Evolutionary conservation across 2,797 vertebrate species (phyloP).

Genomic region (Ispidina picta): DNA sequence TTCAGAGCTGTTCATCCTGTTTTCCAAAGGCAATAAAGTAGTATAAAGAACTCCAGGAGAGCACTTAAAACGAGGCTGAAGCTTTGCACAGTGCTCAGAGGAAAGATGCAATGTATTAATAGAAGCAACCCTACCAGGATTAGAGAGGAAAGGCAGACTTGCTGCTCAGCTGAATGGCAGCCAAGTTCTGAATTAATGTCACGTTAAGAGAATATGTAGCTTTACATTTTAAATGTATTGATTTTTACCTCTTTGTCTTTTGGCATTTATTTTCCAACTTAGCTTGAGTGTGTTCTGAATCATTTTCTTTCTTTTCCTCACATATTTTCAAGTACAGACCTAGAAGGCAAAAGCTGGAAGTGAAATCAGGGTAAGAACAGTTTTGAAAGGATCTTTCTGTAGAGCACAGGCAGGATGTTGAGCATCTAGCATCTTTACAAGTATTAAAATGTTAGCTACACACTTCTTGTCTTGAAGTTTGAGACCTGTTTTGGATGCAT

Average conservation of each 20-base stretch:
- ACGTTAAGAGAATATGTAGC: background rate
- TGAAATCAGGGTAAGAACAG: background rate
- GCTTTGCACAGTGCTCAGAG: background rate
- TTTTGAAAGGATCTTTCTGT: background rate
- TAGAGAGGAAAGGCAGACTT: background rate
- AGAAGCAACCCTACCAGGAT: background rate
- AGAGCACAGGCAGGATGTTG: background rate
- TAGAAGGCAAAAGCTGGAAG: background rate
- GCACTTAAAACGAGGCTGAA: background rate
- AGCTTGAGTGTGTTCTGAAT: background rate
- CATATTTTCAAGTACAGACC: background rate
- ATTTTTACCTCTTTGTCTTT: slow-evolving; percentile 48
- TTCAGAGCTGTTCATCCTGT: background rate
- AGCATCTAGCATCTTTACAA: background rate
- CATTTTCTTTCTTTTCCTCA: slow-evolving; percentile 22
- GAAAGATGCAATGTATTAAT: background rate
- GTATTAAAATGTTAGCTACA: background rate
- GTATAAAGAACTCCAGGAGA: background rate
- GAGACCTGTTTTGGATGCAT: background rate
- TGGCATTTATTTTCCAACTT: slow-evolving; percentile 26
- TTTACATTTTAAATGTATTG: slow-evolving; percentile 43
- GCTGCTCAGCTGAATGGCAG: background rate
- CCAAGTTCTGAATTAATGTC: slow-evolving; percentile 30
- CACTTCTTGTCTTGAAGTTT: background rate
- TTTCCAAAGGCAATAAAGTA: background rate